These are phyloP conservation scores for Eremophila alpestris DNA, from an alignment of 2,797 vertebrate genomes.

Conservation along the genomic window DNA sequence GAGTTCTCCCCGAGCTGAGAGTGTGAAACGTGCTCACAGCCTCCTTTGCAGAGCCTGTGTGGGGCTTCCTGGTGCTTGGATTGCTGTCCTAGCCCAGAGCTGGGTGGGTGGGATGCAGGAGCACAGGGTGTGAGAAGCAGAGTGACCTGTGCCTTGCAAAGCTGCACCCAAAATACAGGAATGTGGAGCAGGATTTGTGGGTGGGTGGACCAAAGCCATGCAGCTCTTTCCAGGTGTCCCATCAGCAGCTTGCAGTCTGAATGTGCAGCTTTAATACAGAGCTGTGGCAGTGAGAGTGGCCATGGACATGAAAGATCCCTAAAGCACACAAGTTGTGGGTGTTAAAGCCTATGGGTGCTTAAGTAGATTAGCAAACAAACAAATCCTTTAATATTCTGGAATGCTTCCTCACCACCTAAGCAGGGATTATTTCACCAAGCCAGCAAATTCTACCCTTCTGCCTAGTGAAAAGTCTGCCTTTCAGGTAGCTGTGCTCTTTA, in stretches of 20 bases:
- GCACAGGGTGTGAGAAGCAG: background rate
- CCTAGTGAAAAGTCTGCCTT: background rate
- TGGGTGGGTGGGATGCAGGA: background rate
- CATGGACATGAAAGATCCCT: background rate
- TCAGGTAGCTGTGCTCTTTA: background rate
- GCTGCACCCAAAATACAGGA: background rate
- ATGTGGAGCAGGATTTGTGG: background rate
- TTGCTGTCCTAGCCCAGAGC: background rate
- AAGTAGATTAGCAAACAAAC: conserved; percentile 67
- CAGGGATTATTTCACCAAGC: conserved; percentile 38
- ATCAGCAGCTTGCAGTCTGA: background rate
- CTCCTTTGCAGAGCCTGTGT: rapidly evolving
- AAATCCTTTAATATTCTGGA: conserved; percentile 62
- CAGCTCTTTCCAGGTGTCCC: background rate
- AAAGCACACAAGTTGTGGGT: background rate
- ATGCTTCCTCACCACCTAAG: conserved; percentile 55
- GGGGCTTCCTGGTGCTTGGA: background rate
- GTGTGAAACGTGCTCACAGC: background rate
- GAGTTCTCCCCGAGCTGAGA: background rate
- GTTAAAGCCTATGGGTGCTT: conserved; percentile 43
- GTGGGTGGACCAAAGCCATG: background rate
- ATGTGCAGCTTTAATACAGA: background rate
- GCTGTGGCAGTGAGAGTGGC: background rate
- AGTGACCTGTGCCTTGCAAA: rapidly evolving
- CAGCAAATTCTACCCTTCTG: background rate